These are phyloP conservation scores for Rhynchophorus ferrugineus DNA, from an alignment of 1,140 invertebrate species.

Conservation along the genomic window DNA sequence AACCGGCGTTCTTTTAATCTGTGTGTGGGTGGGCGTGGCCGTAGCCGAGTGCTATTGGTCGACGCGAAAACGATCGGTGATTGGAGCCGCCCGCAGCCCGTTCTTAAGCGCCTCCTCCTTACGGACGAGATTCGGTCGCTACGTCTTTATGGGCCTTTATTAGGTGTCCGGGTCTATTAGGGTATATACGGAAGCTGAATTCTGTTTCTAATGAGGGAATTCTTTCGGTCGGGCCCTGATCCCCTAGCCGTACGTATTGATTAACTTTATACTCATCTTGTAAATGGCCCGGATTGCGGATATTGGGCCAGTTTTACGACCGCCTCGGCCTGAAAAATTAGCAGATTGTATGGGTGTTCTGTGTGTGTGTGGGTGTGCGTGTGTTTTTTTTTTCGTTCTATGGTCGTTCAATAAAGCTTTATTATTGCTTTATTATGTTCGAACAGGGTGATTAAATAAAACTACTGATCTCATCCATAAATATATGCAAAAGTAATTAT, in stretches of 20 bases:
- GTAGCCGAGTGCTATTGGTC: conserved; percentile 11
- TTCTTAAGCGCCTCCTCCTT: conserved; percentile 14
- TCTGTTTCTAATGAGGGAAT: conserved; percentile 19
- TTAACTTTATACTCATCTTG: conserved; percentile 14
- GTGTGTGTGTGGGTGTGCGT: too few relatives aligned
- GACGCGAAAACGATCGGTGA: conserved; percentile 32
- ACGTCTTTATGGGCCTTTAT: conserved; percentile 37
- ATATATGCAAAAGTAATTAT: too few relatives aligned
- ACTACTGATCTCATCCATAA: too few relatives aligned
- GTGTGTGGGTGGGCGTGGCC: conserved; percentile 10
- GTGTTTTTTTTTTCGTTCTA: too few relatives aligned
- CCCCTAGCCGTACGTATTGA: conserved; percentile 18
- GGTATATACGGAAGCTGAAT: conserved; percentile 12
- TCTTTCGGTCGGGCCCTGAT: not conserved
- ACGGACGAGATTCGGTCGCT: conserved; percentile 25
- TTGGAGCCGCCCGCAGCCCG: conserved; percentile 30
- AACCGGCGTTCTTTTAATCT: not conserved
- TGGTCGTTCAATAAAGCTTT: too few relatives aligned
- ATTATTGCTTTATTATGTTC: too few relatives aligned
- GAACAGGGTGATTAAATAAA: too few relatives aligned
- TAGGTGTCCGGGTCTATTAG: conserved; percentile 38
- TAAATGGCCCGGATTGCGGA: too few relatives aligned
- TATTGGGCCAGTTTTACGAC: too few relatives aligned
- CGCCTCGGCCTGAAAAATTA: too few relatives aligned
- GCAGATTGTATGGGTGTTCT: too few relatives aligned